Evolutionary conservation across 2,797 vertebrate genomes (phyloP), one percentile per base, ranked within the genome.

Genomic region (Cichlasoma orientale): DNA sequence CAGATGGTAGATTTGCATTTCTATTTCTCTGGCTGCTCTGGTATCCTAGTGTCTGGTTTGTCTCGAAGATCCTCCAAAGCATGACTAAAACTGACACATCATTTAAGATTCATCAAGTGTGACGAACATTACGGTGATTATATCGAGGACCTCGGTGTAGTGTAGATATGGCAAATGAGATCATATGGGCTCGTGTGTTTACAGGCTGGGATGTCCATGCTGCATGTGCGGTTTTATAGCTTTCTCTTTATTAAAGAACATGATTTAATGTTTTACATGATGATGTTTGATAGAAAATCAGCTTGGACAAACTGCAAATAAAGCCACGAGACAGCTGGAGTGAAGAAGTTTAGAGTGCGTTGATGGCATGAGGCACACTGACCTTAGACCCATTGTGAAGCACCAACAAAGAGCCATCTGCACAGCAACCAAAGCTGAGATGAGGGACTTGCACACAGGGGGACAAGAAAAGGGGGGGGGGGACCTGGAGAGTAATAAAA

Each of bases 361-460:
- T 69, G 86, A 86, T 92, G 89, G 89, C 88, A 91, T 85, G 87
- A 93, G 91, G 88, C 91, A 78, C 86, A 88, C 86, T 94, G 93
- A 95, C 94, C 95, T 94, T 90, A 89, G 92, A 85, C 81, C 94
- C 86, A 95, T 96, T 96, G 95, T 96, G 92, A 93, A 90, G 87
- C 88, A 90, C 89, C 92, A 96, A 96, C 96, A 96, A 96, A 95
- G 95, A 95, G 89, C 95, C 96, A 96, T 96, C 96, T 96, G 96
- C 96, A 94, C 92, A 84, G 93, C 92, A 95, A 95, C 94, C 92
- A 90, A 86, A 91, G 92, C 90, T 80, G 86, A 92, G 88, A 89
- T 87, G 90, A 93, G 93, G 92, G 91, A 94, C 90, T 86, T 33
- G 2, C 87, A 86, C 86, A 91, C 90, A 82, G 52, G 88, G 90